Conservation (phyloP, 2,113 vertebrate species). For the Peucedramus taeniatus region DNA sequence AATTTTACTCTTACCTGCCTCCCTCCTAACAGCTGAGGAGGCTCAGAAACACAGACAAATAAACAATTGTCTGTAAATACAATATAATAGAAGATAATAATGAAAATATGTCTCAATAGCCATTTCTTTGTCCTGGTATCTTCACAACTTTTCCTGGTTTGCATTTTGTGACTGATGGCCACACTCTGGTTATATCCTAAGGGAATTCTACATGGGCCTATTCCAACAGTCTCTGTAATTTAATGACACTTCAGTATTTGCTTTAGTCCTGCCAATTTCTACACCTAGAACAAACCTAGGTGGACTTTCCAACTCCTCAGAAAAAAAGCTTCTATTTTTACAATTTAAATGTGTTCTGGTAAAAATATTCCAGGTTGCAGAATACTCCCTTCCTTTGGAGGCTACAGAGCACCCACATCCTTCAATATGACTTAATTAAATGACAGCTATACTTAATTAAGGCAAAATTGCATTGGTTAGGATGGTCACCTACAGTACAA, state of each 20-base stretch:
- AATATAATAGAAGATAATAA: background rate
- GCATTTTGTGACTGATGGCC: background rate
- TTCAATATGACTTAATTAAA: background rate
- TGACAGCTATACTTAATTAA: background rate
- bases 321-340: background rate
- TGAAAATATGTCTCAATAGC: background rate
- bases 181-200: background rate
- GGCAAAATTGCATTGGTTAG: background rate
- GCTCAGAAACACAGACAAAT: background rate
- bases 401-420: background rate
- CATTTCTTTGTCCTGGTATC: background rate
- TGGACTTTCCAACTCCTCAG: background rate
- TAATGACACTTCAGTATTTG: background rate
- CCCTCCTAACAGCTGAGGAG: background rate
- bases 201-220: background rate
- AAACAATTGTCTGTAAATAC: background rate
- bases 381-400: background rate
- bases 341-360: background rate
- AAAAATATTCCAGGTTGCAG: background rate
- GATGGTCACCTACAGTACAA: background rate
- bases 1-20: background rate
- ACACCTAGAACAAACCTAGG: background rate
- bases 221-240: background rate
- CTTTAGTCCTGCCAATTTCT: background rate
- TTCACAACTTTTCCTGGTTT: background rate